phyloP scores from a whole-genome alignment of 2,797 vertebrate species.

The Pangasius djambal region DNA sequence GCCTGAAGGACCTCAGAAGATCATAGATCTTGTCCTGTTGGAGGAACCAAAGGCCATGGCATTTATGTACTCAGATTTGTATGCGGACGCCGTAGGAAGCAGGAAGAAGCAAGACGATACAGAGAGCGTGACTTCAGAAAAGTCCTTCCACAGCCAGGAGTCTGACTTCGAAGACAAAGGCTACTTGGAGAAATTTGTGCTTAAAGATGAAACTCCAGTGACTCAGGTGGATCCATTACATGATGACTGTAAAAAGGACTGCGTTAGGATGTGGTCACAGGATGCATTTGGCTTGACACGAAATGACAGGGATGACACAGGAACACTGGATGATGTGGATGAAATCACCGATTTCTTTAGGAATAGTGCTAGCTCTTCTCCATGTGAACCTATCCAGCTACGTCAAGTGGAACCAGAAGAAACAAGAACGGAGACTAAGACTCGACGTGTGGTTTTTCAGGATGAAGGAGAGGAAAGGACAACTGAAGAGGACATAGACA shows the following conservation, averaged over 20 bases:
- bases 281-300: conserved; percentile 62
- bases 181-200: conserved; percentile 90
- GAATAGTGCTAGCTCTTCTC: conserved; percentile 72
- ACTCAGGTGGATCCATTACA: conserved; percentile 43
- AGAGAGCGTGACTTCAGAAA: conserved; percentile 82
- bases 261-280: conserved; percentile 56
- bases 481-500: conserved; percentile 18
- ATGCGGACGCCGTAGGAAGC: conserved; percentile 82
- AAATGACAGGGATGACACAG: conserved; percentile 28
- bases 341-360: conserved; percentile 79
- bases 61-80: conserved; percentile 90
- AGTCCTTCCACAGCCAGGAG: conserved; percentile 83
- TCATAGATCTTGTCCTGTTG: conserved; percentile 83
- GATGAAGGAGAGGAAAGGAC: neutral
- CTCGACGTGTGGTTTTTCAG: conserved; percentile 42
- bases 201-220: conserved; percentile 85
- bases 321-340: conserved; percentile 55
- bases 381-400: conserved; percentile 59
- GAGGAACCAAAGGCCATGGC: conserved; percentile 89
- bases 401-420: conserved; percentile 55
- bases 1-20: conserved; percentile 81
- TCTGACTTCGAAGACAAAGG: conserved; percentile 87
- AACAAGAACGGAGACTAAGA: conserved; percentile 25
- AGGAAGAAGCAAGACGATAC: conserved; percentile 79
- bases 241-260: conserved; percentile 53